A percentile compares a stretch with the other conserved stretches of the same genome.
phyloP scores from a whole-genome alignment of 2,888 invertebrate species.

The Octodonta nipae region DNA sequence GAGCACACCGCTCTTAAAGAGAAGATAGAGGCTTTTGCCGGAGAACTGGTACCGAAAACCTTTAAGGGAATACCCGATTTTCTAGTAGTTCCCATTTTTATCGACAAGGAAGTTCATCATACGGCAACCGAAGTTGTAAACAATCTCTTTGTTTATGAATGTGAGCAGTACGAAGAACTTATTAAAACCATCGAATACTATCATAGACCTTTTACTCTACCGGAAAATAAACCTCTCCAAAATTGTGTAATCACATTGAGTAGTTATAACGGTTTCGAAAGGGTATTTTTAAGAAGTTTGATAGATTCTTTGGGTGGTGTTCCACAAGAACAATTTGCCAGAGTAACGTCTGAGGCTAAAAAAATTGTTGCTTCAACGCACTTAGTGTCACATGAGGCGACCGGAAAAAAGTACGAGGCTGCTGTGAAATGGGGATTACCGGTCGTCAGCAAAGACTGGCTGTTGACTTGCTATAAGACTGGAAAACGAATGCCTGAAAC shows the following conservation, averaged over 20 bases:
- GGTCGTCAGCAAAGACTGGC: conserved; percentile 64
- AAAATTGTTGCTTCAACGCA: conserved; percentile 59
- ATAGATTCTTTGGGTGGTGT: conserved; percentile 60
- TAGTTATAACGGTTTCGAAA: conserved; percentile 58
- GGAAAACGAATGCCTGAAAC: conserved; percentile 44
- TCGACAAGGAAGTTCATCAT: conserved; percentile 36
- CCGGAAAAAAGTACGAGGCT: conserved; percentile 70
- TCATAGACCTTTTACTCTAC: conserved; percentile 48
- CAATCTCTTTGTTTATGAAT: conserved; percentile 59
- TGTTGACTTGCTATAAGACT: conserved; percentile 51
- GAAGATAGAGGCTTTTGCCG: conserved; percentile 34
- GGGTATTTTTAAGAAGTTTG: conserved; percentile 57
- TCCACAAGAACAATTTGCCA: conserved; percentile 49
- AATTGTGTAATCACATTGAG: conserved; percentile 70
- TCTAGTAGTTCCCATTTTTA: conserved; percentile 46
- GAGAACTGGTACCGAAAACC: conserved; percentile 38
- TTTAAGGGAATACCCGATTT: conserved; percentile 48
- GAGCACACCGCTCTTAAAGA: conserved; percentile 33
- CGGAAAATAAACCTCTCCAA: conserved; percentile 39
- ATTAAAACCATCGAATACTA: conserved; percentile 50
- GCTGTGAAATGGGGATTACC: conserved; percentile 77
- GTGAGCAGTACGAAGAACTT: conserved; percentile 44
- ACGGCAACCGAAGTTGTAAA: conserved; percentile 51
- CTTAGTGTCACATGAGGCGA: conserved; percentile 57
- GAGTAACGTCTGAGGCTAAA: conserved; percentile 36